Evolutionary conservation across 2,797 vertebrate species (phyloP).

Genomic region (Myotis myotis): DNA sequence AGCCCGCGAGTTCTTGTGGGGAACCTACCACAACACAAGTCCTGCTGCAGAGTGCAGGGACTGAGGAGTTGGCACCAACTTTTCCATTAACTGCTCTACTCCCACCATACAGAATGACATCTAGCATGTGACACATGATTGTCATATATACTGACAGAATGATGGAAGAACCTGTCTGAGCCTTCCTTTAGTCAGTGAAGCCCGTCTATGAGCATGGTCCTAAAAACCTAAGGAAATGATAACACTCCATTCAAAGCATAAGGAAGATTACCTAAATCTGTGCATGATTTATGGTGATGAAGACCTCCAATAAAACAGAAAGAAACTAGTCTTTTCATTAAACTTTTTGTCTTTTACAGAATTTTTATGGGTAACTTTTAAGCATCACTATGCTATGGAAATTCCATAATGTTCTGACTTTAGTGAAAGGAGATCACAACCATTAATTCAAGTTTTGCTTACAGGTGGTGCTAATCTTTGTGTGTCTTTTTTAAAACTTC

Average conservation of each 20-base stretch:
- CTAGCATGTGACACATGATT: background rate
- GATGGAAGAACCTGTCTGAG: background rate
- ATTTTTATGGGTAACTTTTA: background rate
- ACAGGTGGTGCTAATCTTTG: background rate
- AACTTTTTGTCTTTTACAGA: background rate
- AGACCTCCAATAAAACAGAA: background rate
- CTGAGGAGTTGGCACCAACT: background rate
- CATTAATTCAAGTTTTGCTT: too few species aligned
- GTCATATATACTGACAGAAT: background rate
- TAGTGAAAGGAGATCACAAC: background rate
- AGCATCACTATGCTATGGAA: background rate
- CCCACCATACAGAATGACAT: background rate
- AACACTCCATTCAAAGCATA: rapidly evolving
- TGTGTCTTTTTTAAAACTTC: background rate
- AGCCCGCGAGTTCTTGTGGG: rapidly evolving
- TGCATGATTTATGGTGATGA: background rate
- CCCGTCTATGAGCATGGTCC: background rate
- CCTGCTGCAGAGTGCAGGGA: background rate
- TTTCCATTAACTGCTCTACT: background rate
- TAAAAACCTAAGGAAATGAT: background rate
- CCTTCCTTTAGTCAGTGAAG: background rate
- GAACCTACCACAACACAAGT: rapidly evolving
- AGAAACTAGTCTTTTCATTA: background rate
- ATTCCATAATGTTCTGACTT: background rate
- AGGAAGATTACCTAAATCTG: rapidly evolving